Evolutionary conservation across 2,113 vertebrate genomes (phyloP), one percentile per base, ranked within the genome.

Genomic region (Oryzias curvinotus): DNA sequence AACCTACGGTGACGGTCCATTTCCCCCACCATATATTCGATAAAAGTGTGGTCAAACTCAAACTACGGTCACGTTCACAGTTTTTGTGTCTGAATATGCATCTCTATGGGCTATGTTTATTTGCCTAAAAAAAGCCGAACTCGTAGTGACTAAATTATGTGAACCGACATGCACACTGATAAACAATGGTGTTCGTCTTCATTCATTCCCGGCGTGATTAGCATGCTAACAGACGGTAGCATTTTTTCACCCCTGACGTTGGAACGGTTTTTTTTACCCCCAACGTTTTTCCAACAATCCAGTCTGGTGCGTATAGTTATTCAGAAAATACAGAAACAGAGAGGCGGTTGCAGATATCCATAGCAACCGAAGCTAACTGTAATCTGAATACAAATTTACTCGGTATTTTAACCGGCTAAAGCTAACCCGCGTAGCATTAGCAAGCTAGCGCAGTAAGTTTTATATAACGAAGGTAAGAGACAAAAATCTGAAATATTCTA

Each of bases 171-270:
- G 5, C 30, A 8, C 19, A 36, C 23, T 14, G 70, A 50, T 57
- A 47, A 62, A 78, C 74, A 80, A 76, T 70, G 44, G 45, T 67
- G 21, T 8, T 10, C 61, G 5, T 28, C 17, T 43, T 13, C 43
- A 3, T 77, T 67, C 78, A 71, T 76, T 76, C 68, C 68, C 44
- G 51, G 60, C 8, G 26, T 57, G 46, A 53, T 17, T 71, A 65
- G 57, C 75, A 47, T 15, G 73, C 70, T 83, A 75, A 30, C 42
- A 30, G 12, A 44, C n/a, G 45, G 25, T 28, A 3, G 26, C 25
- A 6, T 23, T 51, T 10, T 45, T 5, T 3, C 3, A n/a, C 3
- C 4, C 4, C 1, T 1, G 10, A 15, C 4, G 17, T 19, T 12
- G 49, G 21, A 23, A 23, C 21, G 21, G 21, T 2, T 23, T 23